Evolutionary conservation across 2,888 invertebrate genomes (phyloP).

Genomic region (Tolmerus cingulatus): DNA sequence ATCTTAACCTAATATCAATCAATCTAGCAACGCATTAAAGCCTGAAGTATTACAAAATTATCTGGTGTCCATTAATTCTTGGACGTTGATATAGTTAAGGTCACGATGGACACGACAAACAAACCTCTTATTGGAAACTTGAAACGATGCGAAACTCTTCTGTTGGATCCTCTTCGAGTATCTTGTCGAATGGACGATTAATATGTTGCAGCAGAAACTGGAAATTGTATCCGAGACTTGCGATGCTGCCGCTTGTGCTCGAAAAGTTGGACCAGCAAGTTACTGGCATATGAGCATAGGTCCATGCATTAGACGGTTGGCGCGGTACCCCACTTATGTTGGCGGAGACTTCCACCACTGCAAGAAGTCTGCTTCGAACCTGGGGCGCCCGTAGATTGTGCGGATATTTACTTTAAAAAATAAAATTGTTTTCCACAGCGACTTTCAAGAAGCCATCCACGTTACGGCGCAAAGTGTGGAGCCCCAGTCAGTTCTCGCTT

Average conservation of each 20-base stretch:
- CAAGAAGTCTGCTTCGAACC: neutral
- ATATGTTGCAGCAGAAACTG: neutral
- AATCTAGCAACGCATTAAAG: neutral
- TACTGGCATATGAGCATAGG: constrained; percentile 9
- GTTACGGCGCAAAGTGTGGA: constrained; percentile 1
- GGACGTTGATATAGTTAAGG: constrained; percentile 20
- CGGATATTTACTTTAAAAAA: constrained; percentile 34
- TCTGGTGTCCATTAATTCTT: neutral
- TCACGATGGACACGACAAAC: constrained; percentile 21
- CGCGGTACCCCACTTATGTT: constrained; percentile 7
- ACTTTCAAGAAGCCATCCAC: constrained; percentile 37
- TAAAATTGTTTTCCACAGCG: constrained; percentile 15
- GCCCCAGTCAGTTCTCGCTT: constrained; percentile 51
- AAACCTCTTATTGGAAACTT: constrained; percentile 10
- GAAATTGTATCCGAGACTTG: neutral
- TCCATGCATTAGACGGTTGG: neutral
- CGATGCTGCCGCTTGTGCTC: neutral
- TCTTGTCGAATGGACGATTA: neutral
- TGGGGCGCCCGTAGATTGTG: constrained; percentile 9
- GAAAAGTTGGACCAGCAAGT: constrained; percentile 11
- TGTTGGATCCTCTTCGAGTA: neutral
- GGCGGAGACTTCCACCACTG: neutral
- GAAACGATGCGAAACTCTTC: neutral
- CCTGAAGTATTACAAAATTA: neutral
- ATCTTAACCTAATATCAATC: neutral